These are phyloP conservation scores for Oscheius sp. DNA, from an alignment of 2,888 invertebrate genomes.

Conservation along the genomic window DNA sequence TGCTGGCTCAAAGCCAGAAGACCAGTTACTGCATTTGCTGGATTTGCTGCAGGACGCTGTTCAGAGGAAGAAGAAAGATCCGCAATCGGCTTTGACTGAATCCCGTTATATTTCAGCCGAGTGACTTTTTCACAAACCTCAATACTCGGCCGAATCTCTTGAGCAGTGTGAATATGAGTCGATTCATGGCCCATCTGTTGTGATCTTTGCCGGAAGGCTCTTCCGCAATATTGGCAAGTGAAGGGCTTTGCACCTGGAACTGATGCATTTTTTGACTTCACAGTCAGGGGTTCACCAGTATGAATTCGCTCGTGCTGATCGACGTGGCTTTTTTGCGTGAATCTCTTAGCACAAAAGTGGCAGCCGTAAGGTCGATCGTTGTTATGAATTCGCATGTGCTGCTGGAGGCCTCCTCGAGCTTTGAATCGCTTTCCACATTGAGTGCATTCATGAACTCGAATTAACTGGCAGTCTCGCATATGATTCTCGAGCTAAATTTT, in stretches of 20 bases:
- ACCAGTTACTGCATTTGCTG: constrained; percentile 1
- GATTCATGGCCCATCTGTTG: constrained; percentile 67
- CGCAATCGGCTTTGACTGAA: not conserved
- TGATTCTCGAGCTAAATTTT: constrained; percentile 60
- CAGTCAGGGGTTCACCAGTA: constrained; percentile 48
- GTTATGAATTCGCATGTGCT: constrained; percentile 67
- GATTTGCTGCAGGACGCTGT: not conserved
- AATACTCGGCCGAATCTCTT: not conserved
- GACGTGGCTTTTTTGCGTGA: constrained; percentile 69
- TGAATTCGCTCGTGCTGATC: constrained; percentile 69
- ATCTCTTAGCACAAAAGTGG: constrained; percentile 64
- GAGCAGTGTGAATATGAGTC: constrained; percentile 22
- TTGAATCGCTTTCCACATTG: constrained; percentile 64
- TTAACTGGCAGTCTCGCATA: constrained; percentile 60
- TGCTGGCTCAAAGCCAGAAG: constrained; percentile 29
- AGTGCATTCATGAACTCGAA: constrained; percentile 60
- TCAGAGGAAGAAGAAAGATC: not conserved
- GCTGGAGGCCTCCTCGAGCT: constrained; percentile 67
- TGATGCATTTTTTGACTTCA: not conserved
- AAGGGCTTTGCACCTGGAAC: constrained; percentile 59
- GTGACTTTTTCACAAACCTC: not conserved
- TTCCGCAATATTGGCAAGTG: constrained; percentile 44
- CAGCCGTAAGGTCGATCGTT: constrained; percentile 64
- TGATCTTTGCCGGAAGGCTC: constrained; percentile 65
- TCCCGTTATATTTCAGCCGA: not conserved